A percentile compares a stretch with the other conserved stretches of the same genome.
Evolutionary conservation across 2,113 vertebrate genomes (phyloP).

Genomic region (Sitta europaea): DNA sequence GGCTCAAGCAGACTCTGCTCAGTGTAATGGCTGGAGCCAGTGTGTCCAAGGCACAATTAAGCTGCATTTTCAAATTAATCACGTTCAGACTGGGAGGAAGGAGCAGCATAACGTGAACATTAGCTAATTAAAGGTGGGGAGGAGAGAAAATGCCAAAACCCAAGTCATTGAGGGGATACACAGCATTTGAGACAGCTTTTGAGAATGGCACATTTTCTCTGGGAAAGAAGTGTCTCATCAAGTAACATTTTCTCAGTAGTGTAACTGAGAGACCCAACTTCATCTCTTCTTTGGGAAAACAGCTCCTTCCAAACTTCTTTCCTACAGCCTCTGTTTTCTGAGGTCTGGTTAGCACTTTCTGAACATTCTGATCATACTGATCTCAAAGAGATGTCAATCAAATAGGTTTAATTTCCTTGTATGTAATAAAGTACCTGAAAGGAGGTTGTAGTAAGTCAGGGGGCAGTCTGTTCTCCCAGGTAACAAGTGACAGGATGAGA

Average conservation of each 20-base stretch:
- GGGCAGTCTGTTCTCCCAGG: fast-evolving
- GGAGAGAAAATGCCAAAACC: neutral
- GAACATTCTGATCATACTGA: neutral
- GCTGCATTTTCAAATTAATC: neutral
- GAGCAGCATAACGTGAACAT: neutral
- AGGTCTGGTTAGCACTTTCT: neutral
- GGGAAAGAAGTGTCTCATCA: neutral
- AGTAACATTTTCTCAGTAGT: neutral
- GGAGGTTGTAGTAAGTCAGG: fast-evolving
- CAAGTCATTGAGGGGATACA: neutral
- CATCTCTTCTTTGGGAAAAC: neutral
- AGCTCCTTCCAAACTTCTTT: neutral
- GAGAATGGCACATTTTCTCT: neutral
- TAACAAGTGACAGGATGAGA: neutral
- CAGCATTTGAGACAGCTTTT: neutral
- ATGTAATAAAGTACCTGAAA: neutral
- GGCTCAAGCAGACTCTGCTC: neutral
- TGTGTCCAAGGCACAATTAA: neutral
- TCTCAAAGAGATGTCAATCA: neutral
- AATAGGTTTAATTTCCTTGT: neutral
- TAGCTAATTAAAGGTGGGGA: neutral
- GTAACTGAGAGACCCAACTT: neutral
- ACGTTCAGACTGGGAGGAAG: neutral
- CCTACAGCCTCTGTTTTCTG: neutral
- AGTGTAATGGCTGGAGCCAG: neutral